Conservation (phyloP, 2,888 invertebrate genomes). For the Himalopsyche japonica region DNA sequence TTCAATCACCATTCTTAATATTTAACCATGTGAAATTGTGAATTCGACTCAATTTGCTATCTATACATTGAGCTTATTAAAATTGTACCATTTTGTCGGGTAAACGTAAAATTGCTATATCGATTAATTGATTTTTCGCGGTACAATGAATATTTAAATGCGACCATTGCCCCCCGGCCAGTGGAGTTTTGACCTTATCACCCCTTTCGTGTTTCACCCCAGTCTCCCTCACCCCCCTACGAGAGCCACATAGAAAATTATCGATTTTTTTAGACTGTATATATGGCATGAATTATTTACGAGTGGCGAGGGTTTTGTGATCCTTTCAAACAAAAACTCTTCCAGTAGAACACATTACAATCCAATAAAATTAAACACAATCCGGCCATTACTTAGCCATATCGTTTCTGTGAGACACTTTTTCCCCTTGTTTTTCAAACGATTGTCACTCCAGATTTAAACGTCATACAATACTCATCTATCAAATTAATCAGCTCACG, state of each 20-base stretch:
- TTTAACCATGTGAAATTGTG: too few relatives aligned
- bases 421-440: too few relatives aligned
- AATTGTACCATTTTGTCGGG: not conserved
- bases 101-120: not conserved
- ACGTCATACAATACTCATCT: too few relatives aligned
- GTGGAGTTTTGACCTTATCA: slow-evolving; percentile 16
- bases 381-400: too few relatives aligned
- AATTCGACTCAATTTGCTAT: too few relatives aligned
- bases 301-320: not conserved
- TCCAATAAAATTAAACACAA: not conserved
- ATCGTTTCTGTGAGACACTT: not conserved
- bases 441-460: too few relatives aligned
- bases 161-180: not conserved
- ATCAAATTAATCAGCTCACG: too few relatives aligned
- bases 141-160: slow-evolving; percentile 18
- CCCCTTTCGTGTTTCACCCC: not conserved
- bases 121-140: not conserved
- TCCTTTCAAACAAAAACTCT: not conserved
- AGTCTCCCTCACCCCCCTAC: not conserved
- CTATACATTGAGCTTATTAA: too few relatives aligned
- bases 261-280: slow-evolving; percentile 7
- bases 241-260: slow-evolving; percentile 12
- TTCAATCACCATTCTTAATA: too few relatives aligned
- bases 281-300: slow-evolving; percentile 10
- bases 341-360: not conserved